phyloP scores from a whole-genome alignment of 1,140 invertebrate genomes.

The Lineus longissimus region DNA sequence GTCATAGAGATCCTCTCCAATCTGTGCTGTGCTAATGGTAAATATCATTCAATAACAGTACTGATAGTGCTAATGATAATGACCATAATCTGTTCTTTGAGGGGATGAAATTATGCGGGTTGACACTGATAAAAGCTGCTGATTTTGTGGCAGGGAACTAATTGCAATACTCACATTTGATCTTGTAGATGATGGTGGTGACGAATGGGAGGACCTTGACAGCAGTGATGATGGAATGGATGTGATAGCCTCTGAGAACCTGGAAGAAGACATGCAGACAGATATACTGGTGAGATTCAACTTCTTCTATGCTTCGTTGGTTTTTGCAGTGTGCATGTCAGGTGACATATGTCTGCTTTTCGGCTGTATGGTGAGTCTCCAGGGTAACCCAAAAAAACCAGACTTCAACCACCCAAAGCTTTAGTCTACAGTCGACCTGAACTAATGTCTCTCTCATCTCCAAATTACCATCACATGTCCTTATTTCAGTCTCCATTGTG shows the following conservation, averaged over 20 bases:
- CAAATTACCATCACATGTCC: too few relatives aligned
- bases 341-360: neutral
- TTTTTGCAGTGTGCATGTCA: neutral
- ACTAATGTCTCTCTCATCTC: too few relatives aligned
- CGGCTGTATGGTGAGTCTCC: neutral
- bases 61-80: too few relatives aligned
- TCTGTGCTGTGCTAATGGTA: constrained; percentile 65
- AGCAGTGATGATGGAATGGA: constrained; percentile 40
- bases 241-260: constrained; percentile 24
- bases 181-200: constrained; percentile 47
- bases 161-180: neutral
- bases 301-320: neutral
- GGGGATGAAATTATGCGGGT: too few relatives aligned
- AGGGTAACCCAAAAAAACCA: too few relatives aligned
- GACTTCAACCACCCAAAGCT: too few relatives aligned
- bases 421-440: too few relatives aligned
- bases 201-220: constrained; percentile 55
- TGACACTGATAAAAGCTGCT: neutral
- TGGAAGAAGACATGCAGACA: constrained; percentile 32
- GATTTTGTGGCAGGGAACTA: neutral
- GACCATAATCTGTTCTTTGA: too few relatives aligned
- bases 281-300: constrained; percentile 14
- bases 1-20: constrained; percentile 69
- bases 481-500: constrained; percentile 26
- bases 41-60: too few relatives aligned